Percentiles rank a stretch among this genome's conserved stretches.
Conservation (phyloP, 2,797 vertebrate species). For the Tapera naevia region DNA sequence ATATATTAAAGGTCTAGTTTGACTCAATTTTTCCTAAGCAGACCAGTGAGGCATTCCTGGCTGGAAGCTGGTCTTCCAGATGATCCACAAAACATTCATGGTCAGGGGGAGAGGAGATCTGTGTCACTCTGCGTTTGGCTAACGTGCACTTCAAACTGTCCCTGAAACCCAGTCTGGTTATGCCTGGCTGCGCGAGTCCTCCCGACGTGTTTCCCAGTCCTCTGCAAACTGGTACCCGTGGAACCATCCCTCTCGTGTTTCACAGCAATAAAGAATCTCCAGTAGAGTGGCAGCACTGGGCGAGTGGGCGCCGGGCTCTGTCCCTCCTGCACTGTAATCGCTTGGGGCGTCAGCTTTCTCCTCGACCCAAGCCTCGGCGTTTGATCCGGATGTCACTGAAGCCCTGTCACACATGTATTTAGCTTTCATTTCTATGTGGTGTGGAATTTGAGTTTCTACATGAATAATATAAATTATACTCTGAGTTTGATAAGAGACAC, state of each 20-base stretch:
- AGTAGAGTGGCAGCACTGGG: slow-evolving; percentile 25
- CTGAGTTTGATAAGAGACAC: slow-evolving; percentile 64
- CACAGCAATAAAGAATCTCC: slow-evolving; percentile 68
- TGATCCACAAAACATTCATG: background rate
- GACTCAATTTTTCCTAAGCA: background rate
- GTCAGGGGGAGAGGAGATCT: background rate
- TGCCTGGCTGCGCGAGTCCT: background rate
- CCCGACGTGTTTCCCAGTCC: background rate
- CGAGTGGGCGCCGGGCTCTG: slow-evolving; percentile 4
- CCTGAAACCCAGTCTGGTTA: background rate
- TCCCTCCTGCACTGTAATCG: slow-evolving; percentile 57
- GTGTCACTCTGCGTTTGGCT: background rate
- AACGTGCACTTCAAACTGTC: background rate
- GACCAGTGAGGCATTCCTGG: background rate
- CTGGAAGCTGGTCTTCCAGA: background rate
- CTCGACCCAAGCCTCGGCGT: background rate
- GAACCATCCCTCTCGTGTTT: slow-evolving; percentile 56
- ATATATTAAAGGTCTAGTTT: no score
- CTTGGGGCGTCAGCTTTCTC: background rate
- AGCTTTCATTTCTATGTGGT: slow-evolving; percentile 62
- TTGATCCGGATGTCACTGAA: slow-evolving; percentile 66
- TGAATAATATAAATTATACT: slow-evolving; percentile 74
- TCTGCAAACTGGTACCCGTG: slow-evolving; percentile 49
- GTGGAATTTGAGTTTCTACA: slow-evolving; percentile 73
- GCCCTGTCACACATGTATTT: slow-evolving; percentile 33